Base-by-base conservation (phyloP, 37 sponge, comb jelly and placozoan genomes). In the Crambe crambe region DNA sequence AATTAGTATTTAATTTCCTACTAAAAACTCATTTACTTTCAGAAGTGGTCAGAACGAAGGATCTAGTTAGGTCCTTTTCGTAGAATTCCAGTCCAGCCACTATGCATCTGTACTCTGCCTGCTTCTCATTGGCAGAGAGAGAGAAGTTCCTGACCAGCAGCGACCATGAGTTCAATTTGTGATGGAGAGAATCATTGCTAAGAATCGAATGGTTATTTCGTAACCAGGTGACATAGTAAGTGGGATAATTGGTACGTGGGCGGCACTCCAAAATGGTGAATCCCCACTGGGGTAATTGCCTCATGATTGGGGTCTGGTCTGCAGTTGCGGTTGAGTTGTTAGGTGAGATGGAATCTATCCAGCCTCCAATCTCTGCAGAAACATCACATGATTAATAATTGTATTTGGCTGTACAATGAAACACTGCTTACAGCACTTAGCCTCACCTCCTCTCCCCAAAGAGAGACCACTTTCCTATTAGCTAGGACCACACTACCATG, bases 201-300 rank as follows among this genome's bases (percentile, higher is more conserved):
- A 41, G 21, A 8, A 37, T 39, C 17, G 38, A 40, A 3, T 20
- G 2, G 42, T 70, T 40, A 38, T 70, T 70, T 70, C 42, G 35
- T 23, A 70, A 42, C 71, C 71, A 70, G 42, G 63, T 61, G n/a
- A 61, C 30, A 8, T 9, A 4, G 3, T 35, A 38, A 8, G 56
- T 21, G 37, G 74, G 74, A n/a, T 73, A 43, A 3, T 25, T 73
- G n/a, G 58, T 73, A 26, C 27, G 21, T 27, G 74, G 74, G 34
- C 23, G 30, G 20, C 74, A 73, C 12, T 73, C 74, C n/a, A 73
- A 51, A 10, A 73, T 29, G 20, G 35, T 29, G 27, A 31, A 56
- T n/a, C 58, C 56, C 0, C 57, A 54, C 20, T 37, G 38, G 38
- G 71, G 42, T 22, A 39, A n/a, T 70, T 15, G 6, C 51, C 12